phyloP scores from a whole-genome alignment of 2,888 invertebrate genomes.

The Didymodactylos carnosus region DNA sequence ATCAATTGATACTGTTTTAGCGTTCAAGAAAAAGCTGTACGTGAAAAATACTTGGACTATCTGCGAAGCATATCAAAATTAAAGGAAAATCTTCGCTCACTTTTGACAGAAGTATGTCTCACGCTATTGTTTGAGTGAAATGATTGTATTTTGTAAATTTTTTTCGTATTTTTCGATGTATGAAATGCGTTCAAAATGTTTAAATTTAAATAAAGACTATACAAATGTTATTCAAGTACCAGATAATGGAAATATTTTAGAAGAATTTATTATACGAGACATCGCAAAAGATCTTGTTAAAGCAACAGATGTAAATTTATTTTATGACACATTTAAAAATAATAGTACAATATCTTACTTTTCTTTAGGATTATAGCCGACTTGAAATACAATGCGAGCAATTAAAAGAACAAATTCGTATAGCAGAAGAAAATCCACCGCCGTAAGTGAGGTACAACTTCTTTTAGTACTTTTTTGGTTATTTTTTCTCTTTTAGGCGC shows the following conservation, averaged over 20 bases:
- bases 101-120: background rate
- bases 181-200: background rate
- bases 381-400: background rate
- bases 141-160: background rate
- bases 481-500: constrained; percentile 1
- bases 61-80: background rate
- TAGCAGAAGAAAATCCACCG: background rate
- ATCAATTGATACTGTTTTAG: no score
- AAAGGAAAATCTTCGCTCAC: background rate
- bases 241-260: background rate
- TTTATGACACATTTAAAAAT: no score
- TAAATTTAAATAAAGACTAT: background rate
- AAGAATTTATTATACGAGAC: background rate
- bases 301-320: background rate
- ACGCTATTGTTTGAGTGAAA: background rate
- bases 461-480: no score
- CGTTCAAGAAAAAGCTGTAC: background rate
- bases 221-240: background rate
- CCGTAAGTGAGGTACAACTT: no score
- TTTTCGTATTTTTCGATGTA: background rate
- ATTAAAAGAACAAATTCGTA: background rate
- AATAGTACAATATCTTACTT: no score
- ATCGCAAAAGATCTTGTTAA: background rate
- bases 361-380: background rate
- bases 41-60: background rate